Conservation (phyloP, 2,113 vertebrate genomes). For the Alaudala cheleensis region DNA sequence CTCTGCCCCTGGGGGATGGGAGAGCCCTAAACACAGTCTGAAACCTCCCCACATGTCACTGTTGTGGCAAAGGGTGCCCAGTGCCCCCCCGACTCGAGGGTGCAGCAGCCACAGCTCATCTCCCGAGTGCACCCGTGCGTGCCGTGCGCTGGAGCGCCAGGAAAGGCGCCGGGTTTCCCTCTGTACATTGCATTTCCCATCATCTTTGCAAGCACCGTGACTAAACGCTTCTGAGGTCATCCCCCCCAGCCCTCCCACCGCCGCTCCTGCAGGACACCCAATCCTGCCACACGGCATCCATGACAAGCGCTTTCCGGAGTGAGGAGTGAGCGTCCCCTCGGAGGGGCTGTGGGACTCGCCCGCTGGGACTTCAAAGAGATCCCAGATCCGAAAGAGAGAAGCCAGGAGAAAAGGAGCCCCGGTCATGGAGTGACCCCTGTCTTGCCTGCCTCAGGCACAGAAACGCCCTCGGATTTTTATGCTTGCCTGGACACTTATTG, state of each 20-base stretch:
- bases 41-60: not conserved
- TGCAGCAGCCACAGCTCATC: not conserved
- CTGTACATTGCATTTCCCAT: not conserved
- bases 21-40: not conserved
- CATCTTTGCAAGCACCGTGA: not conserved
- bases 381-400: not conserved
- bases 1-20: not conserved
- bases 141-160: not conserved
- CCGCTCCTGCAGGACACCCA: not conserved
- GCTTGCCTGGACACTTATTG: not conserved
- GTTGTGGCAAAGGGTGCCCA: not conserved
- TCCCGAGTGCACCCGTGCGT: not conserved
- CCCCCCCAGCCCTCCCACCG: not conserved
- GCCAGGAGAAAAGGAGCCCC: not conserved
- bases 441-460: not conserved
- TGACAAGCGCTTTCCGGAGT: not conserved
- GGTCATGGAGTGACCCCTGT: not conserved
- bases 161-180: not conserved
- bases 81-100: accelerated
- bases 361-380: not conserved
- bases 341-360: not conserved
- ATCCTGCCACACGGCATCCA: not conserved
- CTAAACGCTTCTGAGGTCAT: not conserved
- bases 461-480: not conserved
- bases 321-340: not conserved